These are phyloP conservation scores for Caenorhabditis auriculariae DNA, from an alignment of 2,888 invertebrate species.

Conservation along the genomic window DNA sequence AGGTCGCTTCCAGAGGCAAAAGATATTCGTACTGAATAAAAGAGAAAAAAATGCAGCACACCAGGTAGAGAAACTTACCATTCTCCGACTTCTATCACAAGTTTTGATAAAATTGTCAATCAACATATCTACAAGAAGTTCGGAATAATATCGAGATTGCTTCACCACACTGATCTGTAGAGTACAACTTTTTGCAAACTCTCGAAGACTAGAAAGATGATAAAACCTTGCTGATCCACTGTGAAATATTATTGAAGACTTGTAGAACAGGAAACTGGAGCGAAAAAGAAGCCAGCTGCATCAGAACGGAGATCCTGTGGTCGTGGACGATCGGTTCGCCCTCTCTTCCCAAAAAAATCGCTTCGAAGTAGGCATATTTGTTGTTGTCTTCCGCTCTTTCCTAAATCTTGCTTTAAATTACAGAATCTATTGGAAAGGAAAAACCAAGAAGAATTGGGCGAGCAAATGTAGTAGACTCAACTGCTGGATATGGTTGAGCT, in stretches of 20 bases:
- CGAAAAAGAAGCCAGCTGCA: conserved; percentile 27
- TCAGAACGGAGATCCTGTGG: conserved; percentile 21
- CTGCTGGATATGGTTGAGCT: conserved; percentile 31
- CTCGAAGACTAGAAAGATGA: too few species aligned
- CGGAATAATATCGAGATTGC: conserved; percentile 12
- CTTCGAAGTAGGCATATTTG: conserved; percentile 35
- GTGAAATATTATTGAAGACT: conserved; percentile 26
- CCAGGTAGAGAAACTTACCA: conserved; percentile 8
- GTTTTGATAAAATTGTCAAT: conserved; percentile 31
- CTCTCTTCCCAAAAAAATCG: conserved; percentile 39
- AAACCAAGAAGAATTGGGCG: conserved; percentile 33
- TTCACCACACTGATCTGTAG: conserved; percentile 8
- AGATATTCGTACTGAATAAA: conserved; percentile 28
- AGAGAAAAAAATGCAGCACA: background rate
- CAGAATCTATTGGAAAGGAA: background rate
- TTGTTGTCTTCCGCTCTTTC: conserved; percentile 32
- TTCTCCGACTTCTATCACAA: conserved; percentile 1
- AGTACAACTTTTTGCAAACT: background rate
- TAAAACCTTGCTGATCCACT: conserved; percentile 39
- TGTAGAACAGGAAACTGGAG: conserved; percentile 35
- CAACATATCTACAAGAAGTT: conserved; percentile 27
- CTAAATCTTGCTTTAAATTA: too few species aligned
- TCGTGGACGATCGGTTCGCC: conserved; percentile 32
- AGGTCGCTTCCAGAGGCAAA: conserved; percentile 19
- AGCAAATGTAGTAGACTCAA: conserved; percentile 17